These are phyloP conservation scores for Drosophila multiciliata DNA, from an alignment of 2,888 invertebrate genomes.

Conservation along the genomic window DNA sequence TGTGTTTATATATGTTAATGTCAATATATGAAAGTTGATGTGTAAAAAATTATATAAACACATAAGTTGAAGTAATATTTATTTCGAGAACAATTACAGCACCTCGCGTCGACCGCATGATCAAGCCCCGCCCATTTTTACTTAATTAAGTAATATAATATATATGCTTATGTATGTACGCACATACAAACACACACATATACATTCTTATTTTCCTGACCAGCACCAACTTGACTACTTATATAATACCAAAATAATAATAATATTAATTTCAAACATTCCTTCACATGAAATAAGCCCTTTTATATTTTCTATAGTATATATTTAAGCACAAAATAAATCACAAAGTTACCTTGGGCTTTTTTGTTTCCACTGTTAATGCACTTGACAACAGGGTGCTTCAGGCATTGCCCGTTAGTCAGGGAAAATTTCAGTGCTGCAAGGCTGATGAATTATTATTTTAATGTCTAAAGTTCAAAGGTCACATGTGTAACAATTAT, in stretches of 20 bases:
- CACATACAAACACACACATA: neutral
- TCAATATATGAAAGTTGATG: conserved; percentile 30
- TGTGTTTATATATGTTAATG: conserved; percentile 16
- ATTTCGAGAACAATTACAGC: conserved; percentile 1
- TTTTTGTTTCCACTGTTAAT: neutral
- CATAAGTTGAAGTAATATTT: neutral
- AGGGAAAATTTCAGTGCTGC: neutral
- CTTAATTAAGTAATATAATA: neutral
- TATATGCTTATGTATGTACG: neutral
- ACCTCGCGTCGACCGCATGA: neutral
- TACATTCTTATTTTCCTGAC: conserved; percentile 1
- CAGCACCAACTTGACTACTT: neutral
- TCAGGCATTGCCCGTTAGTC: conserved; percentile 1
- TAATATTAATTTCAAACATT: neutral
- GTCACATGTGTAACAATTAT: neutral
- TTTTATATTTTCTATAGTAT: neutral
- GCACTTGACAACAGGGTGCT: neutral
- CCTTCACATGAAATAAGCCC: neutral
- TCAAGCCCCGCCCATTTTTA: neutral
- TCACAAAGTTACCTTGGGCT: neutral
- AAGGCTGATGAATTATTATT: conserved; percentile 2
- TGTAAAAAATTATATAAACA: neutral
- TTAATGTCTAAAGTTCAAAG: conserved; percentile 1
- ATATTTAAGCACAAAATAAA: neutral
- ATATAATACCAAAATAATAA: neutral